These are phyloP conservation scores for Microvelia longipes DNA, from an alignment of 1,140 invertebrate genomes.

Conservation along the genomic window DNA sequence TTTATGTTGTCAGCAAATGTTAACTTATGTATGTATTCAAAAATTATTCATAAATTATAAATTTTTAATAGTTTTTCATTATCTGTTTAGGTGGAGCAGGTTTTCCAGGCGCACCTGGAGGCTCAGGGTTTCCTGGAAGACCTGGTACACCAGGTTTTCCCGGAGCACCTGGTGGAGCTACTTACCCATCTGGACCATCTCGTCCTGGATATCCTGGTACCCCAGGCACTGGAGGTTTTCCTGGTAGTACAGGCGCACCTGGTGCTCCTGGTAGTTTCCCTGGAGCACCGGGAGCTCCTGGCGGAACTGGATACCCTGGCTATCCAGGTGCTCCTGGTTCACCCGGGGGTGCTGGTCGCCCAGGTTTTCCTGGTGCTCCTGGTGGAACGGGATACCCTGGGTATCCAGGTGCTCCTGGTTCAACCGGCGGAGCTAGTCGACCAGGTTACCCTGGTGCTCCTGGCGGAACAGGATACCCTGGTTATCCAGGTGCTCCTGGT, in stretches of 20 bases:
- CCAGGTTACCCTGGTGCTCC: constrained; percentile 14
- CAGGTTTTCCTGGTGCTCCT: background rate
- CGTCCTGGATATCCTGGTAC: background rate
- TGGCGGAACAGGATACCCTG: constrained; percentile 16
- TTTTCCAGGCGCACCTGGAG: background rate
- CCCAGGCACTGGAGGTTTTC: background rate
- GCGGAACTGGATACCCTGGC: constrained; percentile 2
- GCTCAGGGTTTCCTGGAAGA: no score
- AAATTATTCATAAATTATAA: no score
- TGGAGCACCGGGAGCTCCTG: constrained; percentile 6
- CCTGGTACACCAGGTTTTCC: no score
- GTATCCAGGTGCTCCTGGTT: background rate
- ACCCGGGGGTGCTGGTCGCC: constrained; percentile 1
- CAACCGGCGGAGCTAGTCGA: constrained; percentile 16
- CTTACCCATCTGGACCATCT: background rate
- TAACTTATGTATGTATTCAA: no score
- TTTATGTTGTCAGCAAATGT: no score
- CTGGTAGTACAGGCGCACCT: background rate
- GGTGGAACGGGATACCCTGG: background rate
- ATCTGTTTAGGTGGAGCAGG: background rate
- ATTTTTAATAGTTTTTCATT: background rate
- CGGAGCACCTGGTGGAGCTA: background rate
- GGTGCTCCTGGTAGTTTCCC: background rate
- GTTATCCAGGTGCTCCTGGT: constrained; percentile 18
- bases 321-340: background rate